Conservation (phyloP, 2,797 vertebrate species). For the Agapornis canus region DNA sequence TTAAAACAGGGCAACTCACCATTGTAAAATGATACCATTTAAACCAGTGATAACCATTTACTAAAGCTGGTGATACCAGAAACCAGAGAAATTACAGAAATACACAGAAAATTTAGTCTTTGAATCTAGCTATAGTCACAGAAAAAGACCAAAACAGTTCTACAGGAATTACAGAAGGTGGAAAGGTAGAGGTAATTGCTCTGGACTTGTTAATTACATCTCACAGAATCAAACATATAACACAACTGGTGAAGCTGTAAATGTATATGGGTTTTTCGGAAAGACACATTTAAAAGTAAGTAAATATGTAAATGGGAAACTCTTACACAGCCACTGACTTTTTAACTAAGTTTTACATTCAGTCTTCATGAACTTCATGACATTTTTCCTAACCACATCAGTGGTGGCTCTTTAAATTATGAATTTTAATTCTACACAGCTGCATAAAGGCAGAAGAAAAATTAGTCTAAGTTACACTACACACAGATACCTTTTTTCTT, state of each 20-base stretch:
- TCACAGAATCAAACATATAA: not conserved
- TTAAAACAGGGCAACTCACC: not conserved
- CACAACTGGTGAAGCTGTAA: not conserved
- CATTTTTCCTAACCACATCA: not conserved
- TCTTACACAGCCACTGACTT: accelerated
- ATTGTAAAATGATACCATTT: not conserved
- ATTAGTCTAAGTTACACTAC: not conserved
- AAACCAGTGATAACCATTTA: not conserved
- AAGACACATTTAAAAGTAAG: not conserved
- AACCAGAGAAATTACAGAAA: not conserved
- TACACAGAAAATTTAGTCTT: not conserved
- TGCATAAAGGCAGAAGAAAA: not conserved
- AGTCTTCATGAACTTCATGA: not conserved
- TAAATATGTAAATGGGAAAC: not conserved
- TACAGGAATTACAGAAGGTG: not conserved
- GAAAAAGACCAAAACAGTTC: accelerated
- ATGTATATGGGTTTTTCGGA: not conserved
- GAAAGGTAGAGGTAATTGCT: not conserved
- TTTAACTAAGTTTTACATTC: not conserved
- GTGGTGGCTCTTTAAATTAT: not conserved
- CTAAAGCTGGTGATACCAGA: not conserved
- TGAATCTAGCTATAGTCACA: not conserved
- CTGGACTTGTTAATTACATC: not conserved
- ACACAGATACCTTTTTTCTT: conserved; percentile 91
- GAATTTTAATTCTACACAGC: not conserved